phyloP scores from a whole-genome alignment of 92 coral and sea anemone genomes.

The Micromussa lordhowensis region DNA sequence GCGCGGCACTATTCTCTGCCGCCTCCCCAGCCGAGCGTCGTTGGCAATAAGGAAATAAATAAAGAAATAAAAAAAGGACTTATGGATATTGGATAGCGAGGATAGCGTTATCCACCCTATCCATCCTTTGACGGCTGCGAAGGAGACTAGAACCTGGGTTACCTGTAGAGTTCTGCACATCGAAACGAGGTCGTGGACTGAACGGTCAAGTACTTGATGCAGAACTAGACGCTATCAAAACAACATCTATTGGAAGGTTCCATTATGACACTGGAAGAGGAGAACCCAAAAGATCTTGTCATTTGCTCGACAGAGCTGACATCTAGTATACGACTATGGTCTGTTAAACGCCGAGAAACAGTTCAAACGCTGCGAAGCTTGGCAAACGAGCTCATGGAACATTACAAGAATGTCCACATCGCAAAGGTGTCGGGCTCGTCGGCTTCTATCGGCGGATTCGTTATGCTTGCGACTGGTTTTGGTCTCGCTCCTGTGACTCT shows the following conservation, averaged over 20 bases:
- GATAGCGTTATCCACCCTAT: too few relatives aligned
- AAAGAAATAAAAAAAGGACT: too few relatives aligned
- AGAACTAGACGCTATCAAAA: too few relatives aligned
- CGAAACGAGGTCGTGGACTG: background rate
- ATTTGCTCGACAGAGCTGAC: background rate
- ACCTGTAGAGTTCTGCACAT: background rate
- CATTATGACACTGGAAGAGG: background rate
- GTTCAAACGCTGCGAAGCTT: conserved; percentile 12
- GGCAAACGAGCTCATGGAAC: conserved; percentile 19
- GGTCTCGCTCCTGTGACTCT: conserved; percentile 50
- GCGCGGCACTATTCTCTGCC: too few relatives aligned
- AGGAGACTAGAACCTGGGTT: background rate
- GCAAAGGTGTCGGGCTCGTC: conserved; percentile 52
- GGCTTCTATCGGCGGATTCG: conserved; percentile 39
- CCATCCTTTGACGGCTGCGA: too few relatives aligned
- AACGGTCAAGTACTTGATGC: background rate
- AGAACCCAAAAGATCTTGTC: background rate
- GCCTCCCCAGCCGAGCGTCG: too few relatives aligned
- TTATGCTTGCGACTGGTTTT: conserved; percentile 34
- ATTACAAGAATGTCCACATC: conserved; percentile 36
- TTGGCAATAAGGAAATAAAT: too few relatives aligned
- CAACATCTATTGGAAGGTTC: background rate
- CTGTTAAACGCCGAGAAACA: background rate
- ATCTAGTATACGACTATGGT: background rate
- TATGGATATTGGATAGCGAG: too few relatives aligned